Base-by-base conservation (phyloP, 2,888 invertebrate genomes). In the Cordilura impudica region DNA sequence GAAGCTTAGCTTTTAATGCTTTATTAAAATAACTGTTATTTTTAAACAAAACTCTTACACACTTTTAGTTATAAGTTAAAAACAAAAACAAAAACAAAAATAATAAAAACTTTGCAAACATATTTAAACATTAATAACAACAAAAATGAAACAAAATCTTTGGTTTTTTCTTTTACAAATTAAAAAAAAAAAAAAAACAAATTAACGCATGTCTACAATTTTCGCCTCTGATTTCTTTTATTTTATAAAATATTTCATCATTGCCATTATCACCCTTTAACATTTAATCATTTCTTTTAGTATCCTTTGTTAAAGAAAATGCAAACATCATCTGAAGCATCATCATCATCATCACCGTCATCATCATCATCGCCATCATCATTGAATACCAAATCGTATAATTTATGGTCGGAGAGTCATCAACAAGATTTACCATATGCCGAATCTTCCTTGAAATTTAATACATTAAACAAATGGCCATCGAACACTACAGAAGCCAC, bases 1-100 rank as follows among this genome's bases (percentile, higher is more conserved):
- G 69, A 70, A 66, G 69, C 73, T 73, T 79, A 70, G 58, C 66
- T 56, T 67, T 70, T 47, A 65, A 51, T 63, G 63, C 67, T 73
- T 73, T 78, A 73, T 73, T 66, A 67, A 71, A 67, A 69, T 61
- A 63, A 60, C 49, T 56, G 39, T 19, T 26, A 31, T 21, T 18
- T 29, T 58, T 58, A 67, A 54, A 23, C 6, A 35, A 65, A 18
- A 21, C 2, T 19, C 18, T n/a, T 21, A 7, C 19, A 16, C 39
- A 14, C 7, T 54, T 56, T 4, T 71, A 75, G 39, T 49, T 45
- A 16, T 75, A 79, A 71, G 71, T 74, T 47, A 18, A 56, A 18
- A 2, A 8, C 31, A 21, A 67, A 43, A 61, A 53, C 43, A 71
- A 56, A 8, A 39, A 61, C 49, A 58, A 66, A 47, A 73, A 43